Evolutionary conservation across 1,140 invertebrate genomes (phyloP), one percentile per base, ranked within the genome.

Genomic region (Drosophila navojoa): DNA sequence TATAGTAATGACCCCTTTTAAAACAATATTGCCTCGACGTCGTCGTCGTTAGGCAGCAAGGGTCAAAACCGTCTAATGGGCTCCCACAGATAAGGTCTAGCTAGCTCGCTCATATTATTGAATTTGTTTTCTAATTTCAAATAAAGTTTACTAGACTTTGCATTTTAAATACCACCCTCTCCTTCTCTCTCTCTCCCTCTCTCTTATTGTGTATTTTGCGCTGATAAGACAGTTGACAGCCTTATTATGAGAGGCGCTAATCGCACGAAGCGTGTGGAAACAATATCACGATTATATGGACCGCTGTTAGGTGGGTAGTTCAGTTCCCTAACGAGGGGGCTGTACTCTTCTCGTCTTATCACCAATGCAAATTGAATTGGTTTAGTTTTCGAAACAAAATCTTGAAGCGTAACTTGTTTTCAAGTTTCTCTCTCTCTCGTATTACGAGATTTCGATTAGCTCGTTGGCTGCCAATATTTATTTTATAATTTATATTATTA

Each of bases 81-180:
- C 53, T 57, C 35, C 60, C 52, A 63, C 74, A 80, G 81, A 85
- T 85, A 85, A 85, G 54, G 35, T 19, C 25, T 4, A 35, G 32
- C 32, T 35, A 38, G 58, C 50, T 45, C 52, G 58, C 50, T 45
- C 52, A 60, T 58, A 71, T 63, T 81, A 79, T 87, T 79, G 69
- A 87, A 87, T 87, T 76, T 82, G 69, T 82, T 87, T 89, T 87
- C 68, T 77, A 77, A 84, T 72, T 66, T 55, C 5, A 52, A 59
- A 59, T 27, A 22, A 19, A 58, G 45, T 45, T 49, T 35, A 47
- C 38, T 45, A 68, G 77, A 67, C 66, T 71, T 66, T 45, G 70
- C 58, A 42, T 58, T 45, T 50, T 58, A 47, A 35, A 19, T 35
- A 19, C 52, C 52, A 35, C 27, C 15, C 29, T 3, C 29, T 27